Conservation (phyloP, 2,888 invertebrate species). For the Polyommatus icarus region DNA sequence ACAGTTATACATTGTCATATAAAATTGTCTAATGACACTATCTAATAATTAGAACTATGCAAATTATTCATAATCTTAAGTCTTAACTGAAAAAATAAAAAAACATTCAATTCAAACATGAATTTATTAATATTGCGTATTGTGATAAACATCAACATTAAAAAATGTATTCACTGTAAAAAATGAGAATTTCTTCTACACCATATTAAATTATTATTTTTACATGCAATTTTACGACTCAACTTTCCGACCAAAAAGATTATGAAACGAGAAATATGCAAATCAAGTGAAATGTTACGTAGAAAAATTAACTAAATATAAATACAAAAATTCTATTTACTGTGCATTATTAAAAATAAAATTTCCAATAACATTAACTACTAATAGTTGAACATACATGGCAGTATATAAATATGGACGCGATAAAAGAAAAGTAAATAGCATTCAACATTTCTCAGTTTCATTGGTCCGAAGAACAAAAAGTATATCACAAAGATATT, state of each 20-base stretch:
- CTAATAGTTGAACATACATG: slow-evolving; percentile 13
- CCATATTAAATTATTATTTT: neutral
- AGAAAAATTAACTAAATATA: slow-evolving; percentile 25
- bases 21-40: slow-evolving; percentile 71
- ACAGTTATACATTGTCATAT: slow-evolving; percentile 68
- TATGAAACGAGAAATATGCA: slow-evolving; percentile 13
- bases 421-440: slow-evolving; percentile 30
- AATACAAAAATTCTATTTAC: slow-evolving; percentile 20
- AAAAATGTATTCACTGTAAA: slow-evolving; percentile 20
- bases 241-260: slow-evolving; percentile 10
- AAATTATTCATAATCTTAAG: slow-evolving; percentile 49
- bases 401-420: slow-evolving; percentile 32
- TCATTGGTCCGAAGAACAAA: slow-evolving; percentile 34
- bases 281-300: neutral
- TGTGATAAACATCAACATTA: neutral
- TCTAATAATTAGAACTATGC: slow-evolving; percentile 64
- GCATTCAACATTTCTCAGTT: slow-evolving; percentile 21
- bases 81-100: slow-evolving; percentile 45
- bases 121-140: slow-evolving; percentile 22
- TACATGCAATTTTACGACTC: neutral
- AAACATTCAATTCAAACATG: slow-evolving; percentile 32
- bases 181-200: slow-evolving; percentile 24
- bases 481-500: slow-evolving; percentile 33
- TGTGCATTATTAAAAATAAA: slow-evolving; percentile 24
- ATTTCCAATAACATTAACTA: slow-evolving; percentile 16